Evolutionary conservation across 2,797 vertebrate genomes (phyloP).

Genomic region (Neostethus bicornis): DNA sequence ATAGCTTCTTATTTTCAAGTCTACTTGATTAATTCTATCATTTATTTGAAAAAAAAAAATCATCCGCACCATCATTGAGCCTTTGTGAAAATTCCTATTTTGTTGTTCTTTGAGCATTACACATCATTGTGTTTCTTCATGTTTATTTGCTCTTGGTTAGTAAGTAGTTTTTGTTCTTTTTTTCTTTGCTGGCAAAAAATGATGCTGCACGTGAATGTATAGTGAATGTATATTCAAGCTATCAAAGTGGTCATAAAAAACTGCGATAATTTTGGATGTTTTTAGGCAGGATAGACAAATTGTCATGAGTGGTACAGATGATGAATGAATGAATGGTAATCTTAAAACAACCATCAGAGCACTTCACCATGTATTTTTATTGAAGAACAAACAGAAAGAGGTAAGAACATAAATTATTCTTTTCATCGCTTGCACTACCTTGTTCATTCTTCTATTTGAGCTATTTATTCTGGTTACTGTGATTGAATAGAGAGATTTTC

Average conservation of each 20-base stretch:
- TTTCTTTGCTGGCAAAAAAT: not conserved
- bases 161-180: too few relatives aligned
- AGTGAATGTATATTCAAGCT: too few relatives aligned
- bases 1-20: not conserved
- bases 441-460: constrained; percentile 10
- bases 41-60: not conserved
- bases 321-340: too few relatives aligned
- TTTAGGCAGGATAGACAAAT: too few relatives aligned
- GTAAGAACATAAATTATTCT: not conserved
- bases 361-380: not conserved
- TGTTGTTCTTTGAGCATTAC: constrained; percentile 1
- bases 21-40: not conserved
- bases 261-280: too few relatives aligned
- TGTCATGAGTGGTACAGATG: too few relatives aligned
- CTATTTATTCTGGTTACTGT: constrained; percentile 13
- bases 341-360: not conserved
- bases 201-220: too few relatives aligned
- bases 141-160: too few relatives aligned
- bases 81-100: not conserved
- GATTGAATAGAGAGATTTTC: constrained; percentile 7
- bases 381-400: not conserved
- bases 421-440: not conserved
- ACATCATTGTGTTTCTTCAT: not conserved
- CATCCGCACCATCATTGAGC: too few relatives aligned
- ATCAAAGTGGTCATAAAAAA: too few relatives aligned